These are phyloP conservation scores for Halichondria panicea DNA, from an alignment of 37 sponge, comb jelly and placozoan species.

Conservation along the genomic window DNA sequence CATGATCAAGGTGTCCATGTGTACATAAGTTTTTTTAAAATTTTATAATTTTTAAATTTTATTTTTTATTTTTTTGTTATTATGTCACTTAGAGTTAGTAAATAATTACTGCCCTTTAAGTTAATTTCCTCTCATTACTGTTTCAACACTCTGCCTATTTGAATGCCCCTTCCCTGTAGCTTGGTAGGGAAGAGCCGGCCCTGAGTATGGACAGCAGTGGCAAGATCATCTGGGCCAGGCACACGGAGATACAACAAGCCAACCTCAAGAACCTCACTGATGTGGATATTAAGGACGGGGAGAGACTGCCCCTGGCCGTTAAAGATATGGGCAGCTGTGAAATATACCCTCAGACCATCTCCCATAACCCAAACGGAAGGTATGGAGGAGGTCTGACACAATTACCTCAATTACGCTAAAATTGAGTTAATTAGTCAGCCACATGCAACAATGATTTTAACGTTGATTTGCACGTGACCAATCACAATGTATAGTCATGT, in stretches of 20 bases:
- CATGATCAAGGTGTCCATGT: slow-evolving; percentile 77
- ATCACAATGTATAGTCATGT: neutral
- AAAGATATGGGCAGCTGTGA: slow-evolving; percentile 99
- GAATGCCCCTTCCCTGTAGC: slow-evolving; percentile 15
- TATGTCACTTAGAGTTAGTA: neutral
- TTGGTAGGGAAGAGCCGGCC: slow-evolving; percentile 98
- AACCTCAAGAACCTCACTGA: slow-evolving; percentile 88
- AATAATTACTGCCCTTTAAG: neutral
- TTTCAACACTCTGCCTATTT: neutral
- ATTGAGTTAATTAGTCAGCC: neutral
- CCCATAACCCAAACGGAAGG: slow-evolving; percentile 96
- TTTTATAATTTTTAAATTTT: too few relatives aligned
- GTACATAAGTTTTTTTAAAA: too few relatives aligned
- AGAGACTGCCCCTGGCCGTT: slow-evolving; percentile 85
- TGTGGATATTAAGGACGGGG: slow-evolving; percentile 87
- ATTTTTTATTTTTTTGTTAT: neutral
- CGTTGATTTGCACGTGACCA: too few relatives aligned
- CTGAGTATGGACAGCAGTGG: slow-evolving; percentile 98
- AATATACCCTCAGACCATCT: slow-evolving; percentile 92
- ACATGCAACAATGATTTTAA: too few relatives aligned
- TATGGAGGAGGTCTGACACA: neutral
- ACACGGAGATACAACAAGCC: slow-evolving; percentile 96
- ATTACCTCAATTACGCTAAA: neutral
- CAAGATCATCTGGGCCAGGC: slow-evolving; percentile 96
- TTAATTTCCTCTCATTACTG: neutral